Evolutionary conservation across 2,888 invertebrate species (phyloP).

Genomic region (Achlya flavicornis): DNA sequence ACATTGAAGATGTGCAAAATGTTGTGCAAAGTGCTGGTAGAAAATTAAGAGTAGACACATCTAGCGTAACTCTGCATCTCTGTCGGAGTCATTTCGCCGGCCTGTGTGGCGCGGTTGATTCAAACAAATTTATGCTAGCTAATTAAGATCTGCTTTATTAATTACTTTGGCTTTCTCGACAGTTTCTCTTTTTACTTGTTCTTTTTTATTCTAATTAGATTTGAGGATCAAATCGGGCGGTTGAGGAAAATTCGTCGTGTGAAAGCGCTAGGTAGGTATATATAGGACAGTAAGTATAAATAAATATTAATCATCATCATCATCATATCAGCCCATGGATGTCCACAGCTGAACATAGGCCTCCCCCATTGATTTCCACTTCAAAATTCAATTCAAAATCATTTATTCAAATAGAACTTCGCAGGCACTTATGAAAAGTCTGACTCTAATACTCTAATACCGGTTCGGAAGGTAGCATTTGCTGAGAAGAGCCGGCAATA

Average conservation of each 20-base stretch:
- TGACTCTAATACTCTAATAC: too few relatives aligned
- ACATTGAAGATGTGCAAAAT: too few relatives aligned
- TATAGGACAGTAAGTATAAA: neutral
- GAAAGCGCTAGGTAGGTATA: neutral
- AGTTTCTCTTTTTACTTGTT: slow-evolving; percentile 27
- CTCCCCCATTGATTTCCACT: too few relatives aligned
- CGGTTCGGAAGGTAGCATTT: too few relatives aligned
- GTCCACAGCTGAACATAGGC: too few relatives aligned
- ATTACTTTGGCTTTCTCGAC: slow-evolving; percentile 53
- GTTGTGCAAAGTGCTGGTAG: too few relatives aligned
- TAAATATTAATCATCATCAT: too few relatives aligned
- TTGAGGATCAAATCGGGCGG: slow-evolving; percentile 26
- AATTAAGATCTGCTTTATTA: slow-evolving; percentile 75
- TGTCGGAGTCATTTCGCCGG: slow-evolving; percentile 15
- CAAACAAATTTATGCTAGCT: slow-evolving; percentile 59
- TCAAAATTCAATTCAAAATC: too few relatives aligned
- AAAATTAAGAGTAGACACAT: neutral
- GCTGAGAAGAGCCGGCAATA: too few relatives aligned
- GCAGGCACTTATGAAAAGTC: too few relatives aligned
- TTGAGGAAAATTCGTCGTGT: slow-evolving; percentile 2
- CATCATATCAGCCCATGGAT: too few relatives aligned
- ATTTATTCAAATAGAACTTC: too few relatives aligned
- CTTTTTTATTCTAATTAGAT: slow-evolving; percentile 29
- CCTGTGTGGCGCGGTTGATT: slow-evolving; percentile 40
- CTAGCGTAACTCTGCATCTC: neutral